Conservation (phyloP, 1,140 invertebrate species). For the Lysiphlebus fabarum region DNA sequence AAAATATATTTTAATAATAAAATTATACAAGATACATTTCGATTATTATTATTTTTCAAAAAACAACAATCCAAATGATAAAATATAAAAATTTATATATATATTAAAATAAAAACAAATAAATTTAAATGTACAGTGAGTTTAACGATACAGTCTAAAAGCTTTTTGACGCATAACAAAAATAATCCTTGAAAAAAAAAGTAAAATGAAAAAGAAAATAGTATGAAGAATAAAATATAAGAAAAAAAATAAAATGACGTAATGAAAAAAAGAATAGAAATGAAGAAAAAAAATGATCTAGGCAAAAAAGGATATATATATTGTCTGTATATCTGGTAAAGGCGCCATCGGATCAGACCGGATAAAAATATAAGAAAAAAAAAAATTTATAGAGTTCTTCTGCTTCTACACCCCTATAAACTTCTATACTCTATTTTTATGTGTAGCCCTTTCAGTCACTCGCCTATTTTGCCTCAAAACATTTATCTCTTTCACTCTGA, state of each 20-base stretch:
- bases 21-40: no score
- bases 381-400: constrained; percentile 24
- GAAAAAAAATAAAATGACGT: constrained; percentile 9
- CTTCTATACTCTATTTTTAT: constrained; percentile 1
- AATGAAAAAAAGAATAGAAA: constrained; percentile 11
- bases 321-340: constrained; percentile 14
- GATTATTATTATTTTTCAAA: no score
- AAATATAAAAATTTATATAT: no score
- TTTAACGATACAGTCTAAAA: constrained; percentile 17
- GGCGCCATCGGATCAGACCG: constrained; percentile 33
- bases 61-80: no score
- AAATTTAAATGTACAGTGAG: not conserved
- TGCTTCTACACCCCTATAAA: constrained; percentile 7
- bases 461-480: constrained; percentile 6
- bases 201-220: constrained; percentile 5
- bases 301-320: constrained; percentile 2
- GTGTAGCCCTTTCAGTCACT: constrained; percentile 20
- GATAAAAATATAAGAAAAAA: constrained; percentile 19
- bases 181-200: not conserved
- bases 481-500: constrained; percentile 29
- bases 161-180: constrained; percentile 23
- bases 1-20: no score
- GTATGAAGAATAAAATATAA: not conserved
- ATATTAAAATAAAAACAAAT: no score
- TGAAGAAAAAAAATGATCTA: constrained; percentile 14